Percentiles rank a stretch among this genome's conserved stretches.
phyloP scores from a whole-genome alignment of 2,888 invertebrate species.

The Beris chalybata region DNA sequence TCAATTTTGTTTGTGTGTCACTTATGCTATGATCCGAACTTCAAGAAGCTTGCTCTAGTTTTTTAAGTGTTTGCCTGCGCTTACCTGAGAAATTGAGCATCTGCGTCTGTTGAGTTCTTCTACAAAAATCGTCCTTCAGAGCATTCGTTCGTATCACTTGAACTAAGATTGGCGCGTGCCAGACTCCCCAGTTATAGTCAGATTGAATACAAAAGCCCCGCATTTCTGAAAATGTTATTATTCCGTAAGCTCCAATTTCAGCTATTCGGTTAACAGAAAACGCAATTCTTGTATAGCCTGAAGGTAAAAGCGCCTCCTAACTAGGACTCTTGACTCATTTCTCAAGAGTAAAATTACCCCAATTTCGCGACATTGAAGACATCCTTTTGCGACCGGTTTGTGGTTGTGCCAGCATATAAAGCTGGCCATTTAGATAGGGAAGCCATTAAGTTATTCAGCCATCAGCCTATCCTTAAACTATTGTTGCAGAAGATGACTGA shows the following conservation, averaged over 20 bases:
- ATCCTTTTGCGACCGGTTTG: not conserved
- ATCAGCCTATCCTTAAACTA: slow-evolving; percentile 28
- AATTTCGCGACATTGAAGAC: slow-evolving; percentile 17
- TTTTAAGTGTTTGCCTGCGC: too few relatives aligned
- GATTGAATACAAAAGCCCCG: too few relatives aligned
- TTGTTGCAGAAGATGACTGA: slow-evolving; percentile 29
- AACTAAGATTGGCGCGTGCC: too few relatives aligned
- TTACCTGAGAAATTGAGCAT: too few relatives aligned
- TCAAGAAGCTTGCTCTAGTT: too few relatives aligned
- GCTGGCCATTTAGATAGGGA: slow-evolving; percentile 20
- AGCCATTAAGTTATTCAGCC: slow-evolving; percentile 31
- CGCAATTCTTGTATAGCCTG: slow-evolving; percentile 7
- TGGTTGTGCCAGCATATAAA: not conserved
- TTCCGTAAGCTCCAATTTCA: not conserved
- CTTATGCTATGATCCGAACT: too few relatives aligned
- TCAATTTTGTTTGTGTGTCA: too few relatives aligned
- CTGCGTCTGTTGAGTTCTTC: not conserved
- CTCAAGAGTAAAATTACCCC: slow-evolving; percentile 30
- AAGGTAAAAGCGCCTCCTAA: slow-evolving; percentile 10
- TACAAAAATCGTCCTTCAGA: not conserved
- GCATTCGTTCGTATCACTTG: not conserved
- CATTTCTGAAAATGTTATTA: not conserved
- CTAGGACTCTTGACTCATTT: slow-evolving; percentile 6
- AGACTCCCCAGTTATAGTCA: too few relatives aligned
- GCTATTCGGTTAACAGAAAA: slow-evolving; percentile 5